phyloP scores from a whole-genome alignment of 2,888 invertebrate species.

The Drosophila recens region DNA sequence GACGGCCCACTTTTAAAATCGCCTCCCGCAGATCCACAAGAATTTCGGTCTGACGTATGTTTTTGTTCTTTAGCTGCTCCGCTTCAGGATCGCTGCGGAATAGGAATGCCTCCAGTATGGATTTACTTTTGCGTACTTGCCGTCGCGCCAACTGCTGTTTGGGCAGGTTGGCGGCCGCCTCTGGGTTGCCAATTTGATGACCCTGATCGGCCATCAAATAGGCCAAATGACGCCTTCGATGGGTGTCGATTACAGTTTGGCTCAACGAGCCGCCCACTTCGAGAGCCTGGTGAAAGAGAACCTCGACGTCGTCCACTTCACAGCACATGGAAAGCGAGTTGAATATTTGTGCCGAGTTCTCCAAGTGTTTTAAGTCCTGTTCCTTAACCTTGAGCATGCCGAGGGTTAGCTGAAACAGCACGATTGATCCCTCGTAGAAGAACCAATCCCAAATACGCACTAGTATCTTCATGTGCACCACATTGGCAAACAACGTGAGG shows the following conservation, averaged over 20 bases:
- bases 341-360: constrained; percentile 99
- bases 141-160: constrained; percentile 95
- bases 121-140: constrained; percentile 95
- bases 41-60: constrained; percentile 99
- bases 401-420: constrained; percentile 96
- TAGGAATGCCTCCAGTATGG: constrained; percentile 94
- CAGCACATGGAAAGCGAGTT: constrained; percentile 98
- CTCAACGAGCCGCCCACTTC: constrained; percentile 93
- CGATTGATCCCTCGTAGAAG: constrained; percentile 97
- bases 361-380: constrained; percentile 92
- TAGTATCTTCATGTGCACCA: constrained; percentile 97
- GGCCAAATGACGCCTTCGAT: constrained; percentile 95
- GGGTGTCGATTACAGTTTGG: constrained; percentile 91
- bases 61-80: constrained; percentile 96
- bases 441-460: constrained; percentile 98
- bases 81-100: constrained; percentile 90
- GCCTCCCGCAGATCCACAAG: constrained; percentile 98
- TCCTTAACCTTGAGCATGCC: constrained; percentile 97
- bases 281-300: constrained; percentile 91
- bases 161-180: constrained; percentile 94
- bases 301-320: constrained; percentile 93
- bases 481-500: constrained; percentile 97
- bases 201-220: constrained; percentile 99
- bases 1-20: constrained; percentile 96
- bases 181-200: constrained; percentile 95